Evolutionary conservation across 2,797 vertebrate species (phyloP).

Genomic region (Pangasius sanitwongsei): DNA sequence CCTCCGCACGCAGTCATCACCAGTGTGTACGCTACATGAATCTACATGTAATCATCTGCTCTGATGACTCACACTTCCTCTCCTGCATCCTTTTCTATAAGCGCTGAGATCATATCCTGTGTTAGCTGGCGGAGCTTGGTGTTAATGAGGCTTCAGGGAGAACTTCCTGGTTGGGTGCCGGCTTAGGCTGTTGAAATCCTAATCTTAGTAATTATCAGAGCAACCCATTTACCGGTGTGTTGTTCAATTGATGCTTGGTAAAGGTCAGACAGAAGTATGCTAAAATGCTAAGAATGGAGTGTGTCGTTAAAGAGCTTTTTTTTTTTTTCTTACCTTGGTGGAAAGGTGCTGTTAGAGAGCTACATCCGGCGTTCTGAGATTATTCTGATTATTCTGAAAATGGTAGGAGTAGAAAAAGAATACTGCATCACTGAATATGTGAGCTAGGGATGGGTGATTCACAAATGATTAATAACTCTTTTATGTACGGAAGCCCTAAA

Average conservation of each 20-base stretch:
- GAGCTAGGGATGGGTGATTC: background rate
- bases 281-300: conserved; percentile 28
- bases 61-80: conserved; percentile 43
- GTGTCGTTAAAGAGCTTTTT: background rate
- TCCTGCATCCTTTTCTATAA: conserved; percentile 31
- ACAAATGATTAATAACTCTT: background rate
- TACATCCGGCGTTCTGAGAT: background rate
- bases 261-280: conserved; percentile 22
- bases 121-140: conserved; percentile 17
- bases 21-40: conserved; percentile 1
- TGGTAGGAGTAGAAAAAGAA: background rate
- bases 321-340: background rate
- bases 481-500: background rate
- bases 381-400: background rate
- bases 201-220: conserved; percentile 31
- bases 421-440: background rate
- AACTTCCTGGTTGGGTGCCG: conserved; percentile 19
- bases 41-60: conserved; percentile 27
- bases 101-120: conserved; percentile 49
- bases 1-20: background rate
- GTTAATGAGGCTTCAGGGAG: conserved; percentile 42
- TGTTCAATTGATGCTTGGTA: conserved; percentile 22
- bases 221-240: conserved; percentile 14
- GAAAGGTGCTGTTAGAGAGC: background rate
- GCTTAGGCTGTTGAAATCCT: conserved; percentile 7